Percentiles rank a stretch among this genome's conserved stretches.
These are phyloP conservation scores for Drosophila merina DNA, from an alignment of 2,888 invertebrate genomes.

Conservation along the genomic window DNA sequence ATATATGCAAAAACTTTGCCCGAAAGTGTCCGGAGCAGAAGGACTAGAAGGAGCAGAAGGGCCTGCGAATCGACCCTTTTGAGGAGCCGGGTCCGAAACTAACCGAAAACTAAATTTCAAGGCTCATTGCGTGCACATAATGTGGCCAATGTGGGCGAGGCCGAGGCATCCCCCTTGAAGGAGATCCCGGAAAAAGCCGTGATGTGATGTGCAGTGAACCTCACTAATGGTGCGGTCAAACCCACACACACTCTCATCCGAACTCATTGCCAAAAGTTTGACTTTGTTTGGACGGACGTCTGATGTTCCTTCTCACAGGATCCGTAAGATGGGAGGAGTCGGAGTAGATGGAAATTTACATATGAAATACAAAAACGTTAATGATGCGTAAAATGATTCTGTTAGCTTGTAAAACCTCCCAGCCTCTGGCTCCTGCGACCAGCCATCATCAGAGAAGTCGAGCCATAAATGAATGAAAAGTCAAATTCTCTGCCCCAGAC, in stretches of 20 bases:
- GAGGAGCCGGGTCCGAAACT: conserved; percentile 55
- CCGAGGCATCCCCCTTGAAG: conserved; percentile 10
- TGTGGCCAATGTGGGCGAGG: conserved; percentile 66
- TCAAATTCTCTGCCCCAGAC: conserved; percentile 26
- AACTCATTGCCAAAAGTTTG: conserved; percentile 59
- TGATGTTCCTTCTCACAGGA: conserved; percentile 27
- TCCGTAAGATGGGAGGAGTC: conserved; percentile 5
- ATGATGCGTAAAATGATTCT: conserved; percentile 78
- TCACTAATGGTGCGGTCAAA: conserved; percentile 72
- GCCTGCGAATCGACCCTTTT: conserved; percentile 38
- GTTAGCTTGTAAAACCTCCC: conserved; percentile 77
- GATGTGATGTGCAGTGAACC: conserved; percentile 70
- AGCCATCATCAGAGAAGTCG: conserved; percentile 46
- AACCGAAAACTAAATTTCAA: conserved; percentile 78
- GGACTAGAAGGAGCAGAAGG: conserved; percentile 6
- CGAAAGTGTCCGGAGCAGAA: conserved; percentile 57
- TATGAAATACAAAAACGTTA: conserved; percentile 80
- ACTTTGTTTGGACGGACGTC: conserved; percentile 71
- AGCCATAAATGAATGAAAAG: conserved; percentile 72
- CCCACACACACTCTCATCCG: conserved; percentile 24
- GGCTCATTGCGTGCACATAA: conserved; percentile 79
- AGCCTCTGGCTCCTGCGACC: conserved; percentile 8
- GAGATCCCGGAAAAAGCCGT: conserved; percentile 14
- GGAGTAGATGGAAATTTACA: conserved; percentile 62
- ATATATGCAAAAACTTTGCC: conserved; percentile 65